phyloP scores from a whole-genome alignment of 2,888 invertebrate genomes.

The Odontocolon sp. region DNA sequence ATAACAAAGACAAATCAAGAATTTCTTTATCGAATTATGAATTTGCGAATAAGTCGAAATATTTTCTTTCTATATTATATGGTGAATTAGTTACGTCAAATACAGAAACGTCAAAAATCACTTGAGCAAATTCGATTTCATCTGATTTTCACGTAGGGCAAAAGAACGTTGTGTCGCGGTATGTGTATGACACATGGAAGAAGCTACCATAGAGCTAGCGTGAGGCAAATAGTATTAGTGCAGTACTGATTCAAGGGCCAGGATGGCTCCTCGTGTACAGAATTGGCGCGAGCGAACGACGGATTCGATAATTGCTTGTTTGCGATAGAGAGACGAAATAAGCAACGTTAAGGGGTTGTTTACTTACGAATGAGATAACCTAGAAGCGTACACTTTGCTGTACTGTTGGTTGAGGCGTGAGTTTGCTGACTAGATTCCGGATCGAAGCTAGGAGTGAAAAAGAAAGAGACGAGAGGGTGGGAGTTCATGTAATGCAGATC shows the following conservation, averaged over 20 bases:
- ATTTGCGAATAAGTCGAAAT: conserved; percentile 1
- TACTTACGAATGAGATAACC: conserved; percentile 44
- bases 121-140: conserved; percentile 19
- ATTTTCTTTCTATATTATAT: neutral
- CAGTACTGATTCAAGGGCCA: neutral
- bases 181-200: conserved; percentile 16
- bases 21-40: conserved; percentile 1
- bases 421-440: no score
- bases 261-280: conserved; percentile 16
- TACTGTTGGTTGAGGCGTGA: conserved; percentile 16
- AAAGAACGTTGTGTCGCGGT: neutral
- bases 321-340: conserved; percentile 67
- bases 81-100: conserved; percentile 5
- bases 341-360: conserved; percentile 54
- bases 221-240: conserved; percentile 9
- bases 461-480: no score
- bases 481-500: conserved; percentile 72
- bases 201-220: neutral
- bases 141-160: conserved; percentile 16
- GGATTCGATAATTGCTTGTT: conserved; percentile 68
- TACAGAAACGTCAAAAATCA: conserved; percentile 2
- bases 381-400: conserved; percentile 29
- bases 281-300: conserved; percentile 45
- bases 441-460: no score
- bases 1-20: neutral